Percentiles rank a stretch among this genome's conserved stretches.
These are phyloP conservation scores for Parotocinclus haroldoi DNA, from an alignment of 2,797 vertebrate genomes.

Conservation along the genomic window DNA sequence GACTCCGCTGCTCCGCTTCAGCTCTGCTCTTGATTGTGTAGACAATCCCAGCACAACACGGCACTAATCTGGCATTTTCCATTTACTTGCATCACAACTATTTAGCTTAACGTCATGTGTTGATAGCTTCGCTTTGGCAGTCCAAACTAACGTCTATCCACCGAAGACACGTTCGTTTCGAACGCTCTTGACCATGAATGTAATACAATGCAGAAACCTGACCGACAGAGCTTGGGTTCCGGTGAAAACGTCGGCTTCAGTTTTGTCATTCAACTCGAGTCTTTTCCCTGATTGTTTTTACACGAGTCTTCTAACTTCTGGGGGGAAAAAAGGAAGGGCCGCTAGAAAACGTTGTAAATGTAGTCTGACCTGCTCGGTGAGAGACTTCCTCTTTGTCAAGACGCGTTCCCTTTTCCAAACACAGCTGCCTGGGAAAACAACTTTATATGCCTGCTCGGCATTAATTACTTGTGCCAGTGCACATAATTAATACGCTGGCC, in stretches of 20 bases:
- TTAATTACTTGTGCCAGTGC: conserved; percentile 68
- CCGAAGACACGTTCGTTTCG: conserved; percentile 33
- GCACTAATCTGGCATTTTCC: conserved; percentile 65
- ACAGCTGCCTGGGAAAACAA: conserved; percentile 80
- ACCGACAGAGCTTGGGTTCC: conserved; percentile 44
- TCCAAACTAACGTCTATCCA: conserved; percentile 55
- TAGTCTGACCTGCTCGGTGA: conserved; percentile 60
- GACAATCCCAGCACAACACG: conserved; percentile 64
- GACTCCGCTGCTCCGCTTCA: conserved; percentile 57
- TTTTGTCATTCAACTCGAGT: conserved; percentile 48
- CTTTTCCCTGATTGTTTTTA: conserved; percentile 60
- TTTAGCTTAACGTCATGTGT: conserved; percentile 60
- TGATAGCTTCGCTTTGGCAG: conserved; percentile 42
- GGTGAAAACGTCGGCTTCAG: conserved; percentile 43
- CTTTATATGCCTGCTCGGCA: conserved; percentile 63
- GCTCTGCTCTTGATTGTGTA: conserved; percentile 61
- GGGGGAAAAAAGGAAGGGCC: conserved; percentile 64
- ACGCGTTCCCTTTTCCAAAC: conserved; percentile 69
- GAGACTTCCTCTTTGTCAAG: conserved; percentile 76
- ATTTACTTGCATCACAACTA: conserved; percentile 62
- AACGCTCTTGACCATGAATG: conserved; percentile 46
- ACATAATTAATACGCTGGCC: conserved; percentile 48
- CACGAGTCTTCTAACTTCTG: conserved; percentile 64
- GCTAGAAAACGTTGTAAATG: conserved; percentile 69
- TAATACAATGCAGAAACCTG: conserved; percentile 49